Base-by-base conservation (phyloP, 2,797 vertebrate species). In the Gallirallus australis region DNA sequence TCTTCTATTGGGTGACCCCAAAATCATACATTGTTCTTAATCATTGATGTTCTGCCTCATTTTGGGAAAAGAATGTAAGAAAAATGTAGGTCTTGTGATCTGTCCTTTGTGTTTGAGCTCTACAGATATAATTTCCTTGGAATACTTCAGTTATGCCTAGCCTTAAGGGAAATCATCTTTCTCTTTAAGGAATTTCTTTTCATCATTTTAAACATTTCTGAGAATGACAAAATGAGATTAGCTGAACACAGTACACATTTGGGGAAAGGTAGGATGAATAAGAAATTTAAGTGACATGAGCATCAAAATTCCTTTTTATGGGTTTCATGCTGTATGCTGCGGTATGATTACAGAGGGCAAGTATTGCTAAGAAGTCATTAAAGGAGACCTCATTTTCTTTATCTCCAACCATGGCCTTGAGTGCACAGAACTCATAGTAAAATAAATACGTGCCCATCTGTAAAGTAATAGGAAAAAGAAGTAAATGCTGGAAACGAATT, bases 161-260 rank as follows among this genome's bases (percentile, higher is more conserved):
- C 31, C 77, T 79, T 73, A 47, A 60, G 82, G 87, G 93, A 90
- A 91, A 88, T 66, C 2, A 69, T 91, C 70, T 88, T 87, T 92
- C n/a, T 90, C 28, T 82, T 71, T 59, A 75, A 83, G 52, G 86
- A 80, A 25, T 40, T 85, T 76, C 5, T 90, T 95, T 76, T 77
- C 42, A 57, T 86, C 84, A 27, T 82, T 90, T 78, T 71, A 54
- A 79, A 57, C 35, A 31, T 82, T 89, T 93, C 81, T 73, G 48
- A 68, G 37, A 84, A 94, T 77, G 81, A 77, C 70, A 72, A 72
- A 63, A 39, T 86, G 76, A 79, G 37, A 84, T 94, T 91, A 89
- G 35, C 33, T 82, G 80, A 93, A 61, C 48, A 57, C 18, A 52
- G 66, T 21, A 28, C 15, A 18, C 33, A 23, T 89, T 42, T 87